A percentile compares a stretch with the other conserved stretches of the same genome.
Conservation (phyloP, 64 coral and sea anemone species). For the Pocillopora damicornis region DNA sequence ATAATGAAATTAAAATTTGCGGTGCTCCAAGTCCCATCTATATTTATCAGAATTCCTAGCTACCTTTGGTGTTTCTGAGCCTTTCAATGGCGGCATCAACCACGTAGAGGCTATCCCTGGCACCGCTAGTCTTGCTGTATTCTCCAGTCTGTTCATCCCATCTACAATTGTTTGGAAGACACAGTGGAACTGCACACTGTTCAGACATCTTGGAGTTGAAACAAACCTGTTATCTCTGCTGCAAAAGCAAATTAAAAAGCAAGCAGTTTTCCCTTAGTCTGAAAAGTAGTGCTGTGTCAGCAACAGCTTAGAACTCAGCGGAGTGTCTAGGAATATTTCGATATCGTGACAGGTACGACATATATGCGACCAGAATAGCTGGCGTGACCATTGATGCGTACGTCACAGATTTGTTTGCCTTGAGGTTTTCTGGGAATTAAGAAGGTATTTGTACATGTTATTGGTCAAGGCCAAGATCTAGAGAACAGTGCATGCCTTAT, state of each 20-base stretch:
- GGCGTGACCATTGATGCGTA: neutral
- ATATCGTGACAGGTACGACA: neutral
- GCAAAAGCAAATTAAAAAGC: neutral
- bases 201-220: neutral
- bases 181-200: conserved; percentile 32
- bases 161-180: conserved; percentile 49
- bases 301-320: neutral
- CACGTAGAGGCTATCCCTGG: neutral
- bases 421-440: neutral
- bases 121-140: conserved; percentile 12
- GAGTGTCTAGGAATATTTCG: neutral
- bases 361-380: neutral
- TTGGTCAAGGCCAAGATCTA: neutral
- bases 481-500: neutral
- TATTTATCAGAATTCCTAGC: neutral
- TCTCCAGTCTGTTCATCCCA: conserved; percentile 53
- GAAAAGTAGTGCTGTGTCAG: neutral
- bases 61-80: conserved; percentile 49
- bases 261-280: neutral
- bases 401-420: neutral
- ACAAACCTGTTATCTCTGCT: neutral
- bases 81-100: conserved; percentile 38
- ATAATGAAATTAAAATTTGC: neutral
- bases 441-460: neutral
- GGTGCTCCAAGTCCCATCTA: neutral